Evolutionary conservation across 2,888 invertebrate genomes (phyloP).

Genomic region (Luperina testacea): DNA sequence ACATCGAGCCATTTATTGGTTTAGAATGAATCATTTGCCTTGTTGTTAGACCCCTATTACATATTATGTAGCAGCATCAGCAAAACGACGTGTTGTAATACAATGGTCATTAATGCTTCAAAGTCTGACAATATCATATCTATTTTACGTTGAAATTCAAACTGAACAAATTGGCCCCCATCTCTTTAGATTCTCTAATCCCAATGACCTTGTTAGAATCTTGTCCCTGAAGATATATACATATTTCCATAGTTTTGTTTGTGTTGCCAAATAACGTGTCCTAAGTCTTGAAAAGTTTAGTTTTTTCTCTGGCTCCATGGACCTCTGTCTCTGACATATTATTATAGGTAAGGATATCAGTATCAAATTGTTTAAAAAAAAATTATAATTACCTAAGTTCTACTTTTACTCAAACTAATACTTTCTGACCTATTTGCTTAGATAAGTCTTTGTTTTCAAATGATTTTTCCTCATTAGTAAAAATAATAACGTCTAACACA

Average conservation of each 20-base stretch:
- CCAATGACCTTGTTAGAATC: neutral
- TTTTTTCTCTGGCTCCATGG: too few relatives aligned
- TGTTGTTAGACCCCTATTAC: neutral
- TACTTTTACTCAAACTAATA: neutral
- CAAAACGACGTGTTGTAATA: neutral
- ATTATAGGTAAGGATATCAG: neutral
- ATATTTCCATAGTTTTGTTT: conserved; percentile 2
- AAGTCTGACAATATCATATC: too few relatives aligned
- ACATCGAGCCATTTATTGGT: neutral
- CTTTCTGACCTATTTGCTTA: conserved; percentile 2
- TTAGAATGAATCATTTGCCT: neutral
- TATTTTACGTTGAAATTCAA: neutral
- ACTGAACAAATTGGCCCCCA: too few relatives aligned
- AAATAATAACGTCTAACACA: conserved; percentile 24
- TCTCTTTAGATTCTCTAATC: neutral
- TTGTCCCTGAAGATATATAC: neutral
- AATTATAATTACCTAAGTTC: neutral
- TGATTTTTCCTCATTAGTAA: conserved; percentile 14
- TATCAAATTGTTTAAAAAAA: neutral
- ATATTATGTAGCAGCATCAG: neutral
- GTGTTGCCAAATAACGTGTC: neutral
- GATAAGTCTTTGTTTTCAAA: neutral
- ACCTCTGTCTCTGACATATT: neutral
- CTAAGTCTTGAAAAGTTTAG: neutral
- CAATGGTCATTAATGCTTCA: neutral